Base-by-base conservation (phyloP, 2,888 invertebrate species). In the Chalcosyrphus nemorum region DNA sequence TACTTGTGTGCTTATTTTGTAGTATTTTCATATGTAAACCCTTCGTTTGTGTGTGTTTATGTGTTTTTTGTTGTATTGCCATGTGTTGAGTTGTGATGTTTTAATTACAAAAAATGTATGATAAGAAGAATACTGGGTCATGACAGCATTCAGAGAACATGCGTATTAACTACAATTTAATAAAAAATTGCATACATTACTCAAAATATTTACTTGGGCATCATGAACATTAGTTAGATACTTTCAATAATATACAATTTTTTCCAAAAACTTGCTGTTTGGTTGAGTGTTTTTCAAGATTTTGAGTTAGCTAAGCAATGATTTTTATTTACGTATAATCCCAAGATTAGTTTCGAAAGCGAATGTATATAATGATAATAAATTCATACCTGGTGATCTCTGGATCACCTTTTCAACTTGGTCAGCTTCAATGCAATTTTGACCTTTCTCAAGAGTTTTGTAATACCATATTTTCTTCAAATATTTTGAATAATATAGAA, bases 61-160 rank as follows among this genome's bases (percentile, higher is more conserved):
- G 21, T 78, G 38, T 68, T 21, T 66, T 70, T 63, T 19, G 13
- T 38, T 59, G 13, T 15, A 41, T 27, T n/a, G 13, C 47, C n/a
- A 32, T 70, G 66, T 45, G 6, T 15, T 41, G 24, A 41, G n/a
- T 41, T 74, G 43, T 63, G 75, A 38, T 70, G 9, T 70, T 47
- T 35, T 61, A 81, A 57, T 75, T 61, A 75, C 68, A 75, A 81
- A 27, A n/a, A 71, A 76, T 76, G 57, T 76, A 71, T 65, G 75
- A 65, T 27, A 13, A 50, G 47, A 59, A 56, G 45, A 45, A 70
- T 70, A 63, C 70, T 57, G 81, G 76, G 35, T 70, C 50, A 81
- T 76, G 47, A 65, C 63, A 71, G 63, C 75, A 75, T 81, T 70
- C 57, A 63, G 41, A 76, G 38, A 75, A 65, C 81, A 81, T 81